phyloP scores from a whole-genome alignment of 2,797 vertebrate genomes.

The Mergus octosetaceus region DNA sequence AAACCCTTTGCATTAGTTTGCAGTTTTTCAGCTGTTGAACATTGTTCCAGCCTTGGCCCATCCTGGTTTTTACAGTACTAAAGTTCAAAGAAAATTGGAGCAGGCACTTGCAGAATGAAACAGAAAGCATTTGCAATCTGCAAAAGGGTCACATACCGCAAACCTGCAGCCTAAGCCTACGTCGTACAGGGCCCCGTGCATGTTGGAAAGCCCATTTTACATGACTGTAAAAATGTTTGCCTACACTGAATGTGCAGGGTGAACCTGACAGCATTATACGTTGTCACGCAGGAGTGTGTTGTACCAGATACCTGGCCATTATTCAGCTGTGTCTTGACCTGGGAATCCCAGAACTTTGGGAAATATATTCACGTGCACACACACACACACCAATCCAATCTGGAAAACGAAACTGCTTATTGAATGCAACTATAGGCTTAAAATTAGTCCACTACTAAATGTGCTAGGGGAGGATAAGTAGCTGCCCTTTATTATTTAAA shows the following conservation, averaged over 20 bases:
- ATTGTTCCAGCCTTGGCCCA: not conserved
- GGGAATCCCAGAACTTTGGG: not conserved
- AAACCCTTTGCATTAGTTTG: not conserved
- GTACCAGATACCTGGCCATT: not conserved
- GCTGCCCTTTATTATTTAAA: constrained; percentile 27
- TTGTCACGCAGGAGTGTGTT: rapidly evolving
- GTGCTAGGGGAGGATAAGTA: not conserved
- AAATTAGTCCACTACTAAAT: constrained; percentile 10
- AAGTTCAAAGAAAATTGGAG: constrained; percentile 15
- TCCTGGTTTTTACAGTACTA: not conserved
- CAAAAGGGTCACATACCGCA: not conserved
- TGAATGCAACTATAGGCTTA: not conserved
- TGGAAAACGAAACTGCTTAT: not conserved
- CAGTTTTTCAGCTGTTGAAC: not conserved
- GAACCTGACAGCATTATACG: not conserved
- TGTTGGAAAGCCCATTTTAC: not conserved
- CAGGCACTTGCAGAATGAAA: not conserved
- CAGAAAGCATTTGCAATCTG: not conserved
- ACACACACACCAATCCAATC: not conserved
- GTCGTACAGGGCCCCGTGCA: not conserved
- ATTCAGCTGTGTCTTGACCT: not conserved
- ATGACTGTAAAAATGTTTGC: not conserved
- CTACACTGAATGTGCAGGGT: not conserved
- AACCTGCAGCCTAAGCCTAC: not conserved
- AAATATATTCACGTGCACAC: not conserved